Percentiles rank a stretch among this genome's conserved stretches.
These are phyloP conservation scores for Heterotilapia buettikoferi DNA, from an alignment of 2,113 vertebrate species.

Conservation along the genomic window DNA sequence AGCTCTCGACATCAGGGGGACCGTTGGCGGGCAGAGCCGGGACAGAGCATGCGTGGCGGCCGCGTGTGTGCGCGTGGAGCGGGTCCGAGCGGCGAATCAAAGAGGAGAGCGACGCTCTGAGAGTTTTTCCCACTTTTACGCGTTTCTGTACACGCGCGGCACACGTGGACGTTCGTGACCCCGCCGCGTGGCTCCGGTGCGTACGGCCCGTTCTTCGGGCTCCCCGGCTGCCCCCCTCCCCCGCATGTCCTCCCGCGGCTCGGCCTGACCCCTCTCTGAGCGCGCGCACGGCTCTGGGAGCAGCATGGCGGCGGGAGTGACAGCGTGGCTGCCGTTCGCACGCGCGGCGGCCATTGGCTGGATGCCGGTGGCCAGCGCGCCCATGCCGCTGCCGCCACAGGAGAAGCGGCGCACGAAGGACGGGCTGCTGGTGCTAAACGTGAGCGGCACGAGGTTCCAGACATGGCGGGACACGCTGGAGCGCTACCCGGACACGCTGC, in stretches of 20 bases:
- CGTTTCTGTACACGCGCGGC: background rate
- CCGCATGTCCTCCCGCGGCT: conserved; percentile 27
- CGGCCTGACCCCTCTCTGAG: background rate
- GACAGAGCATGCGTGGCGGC: conserved; percentile 2
- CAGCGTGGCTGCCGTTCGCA: conserved; percentile 94
- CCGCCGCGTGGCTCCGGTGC: background rate
- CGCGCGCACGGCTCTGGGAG: background rate
- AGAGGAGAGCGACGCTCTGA: background rate
- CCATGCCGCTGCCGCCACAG: conserved; percentile 84
- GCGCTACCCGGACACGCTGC: conserved; percentile 91
- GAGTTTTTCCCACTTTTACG: background rate
- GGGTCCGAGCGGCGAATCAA: background rate
- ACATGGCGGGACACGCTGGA: conserved; percentile 94
- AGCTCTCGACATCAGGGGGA: background rate
- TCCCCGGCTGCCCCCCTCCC: background rate
- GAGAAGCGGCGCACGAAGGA: conserved; percentile 78
- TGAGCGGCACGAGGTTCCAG: conserved; percentile 92
- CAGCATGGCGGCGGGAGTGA: conserved; percentile 91
- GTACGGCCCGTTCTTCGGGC: background rate
- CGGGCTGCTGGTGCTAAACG: conserved; percentile 86
- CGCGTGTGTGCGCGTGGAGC: background rate
- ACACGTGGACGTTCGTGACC: background rate
- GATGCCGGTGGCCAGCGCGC: conserved; percentile 92
- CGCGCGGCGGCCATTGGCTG: conserved; percentile 94
- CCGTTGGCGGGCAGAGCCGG: background rate